Conservation (phyloP, 2,888 invertebrate genomes). For the Eristalinus aeneus region DNA sequence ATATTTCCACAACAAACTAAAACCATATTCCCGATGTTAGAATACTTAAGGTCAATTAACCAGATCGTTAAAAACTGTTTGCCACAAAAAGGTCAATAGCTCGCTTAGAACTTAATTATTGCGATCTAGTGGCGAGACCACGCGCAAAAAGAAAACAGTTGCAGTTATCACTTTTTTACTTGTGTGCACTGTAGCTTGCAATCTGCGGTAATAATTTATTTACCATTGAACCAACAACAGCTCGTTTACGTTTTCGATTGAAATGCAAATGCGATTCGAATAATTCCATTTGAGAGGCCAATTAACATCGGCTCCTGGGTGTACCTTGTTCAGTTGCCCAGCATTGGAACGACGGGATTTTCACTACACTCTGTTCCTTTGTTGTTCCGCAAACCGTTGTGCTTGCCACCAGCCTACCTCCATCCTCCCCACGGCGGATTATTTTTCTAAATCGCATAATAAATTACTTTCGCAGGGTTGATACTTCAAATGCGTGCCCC, state of each 20-base stretch:
- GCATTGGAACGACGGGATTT: too few species aligned
- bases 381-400: background rate
- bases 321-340: background rate
- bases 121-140: background rate
- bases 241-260: slow-evolving; percentile 70
- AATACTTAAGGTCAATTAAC: background rate
- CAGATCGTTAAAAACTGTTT: background rate
- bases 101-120: background rate
- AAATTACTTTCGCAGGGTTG: slow-evolving; percentile 26
- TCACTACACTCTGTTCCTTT: background rate
- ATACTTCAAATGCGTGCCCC: background rate
- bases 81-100: background rate
- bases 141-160: background rate
- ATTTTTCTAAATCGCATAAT: slow-evolving; percentile 51
- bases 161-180: background rate
- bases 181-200: slow-evolving; percentile 3
- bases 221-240: slow-evolving; percentile 64
- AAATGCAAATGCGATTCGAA: slow-evolving; percentile 70
- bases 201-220: slow-evolving; percentile 68
- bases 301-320: slow-evolving; percentile 67
- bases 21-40: too few species aligned
- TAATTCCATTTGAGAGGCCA: slow-evolving; percentile 69
- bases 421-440: slow-evolving; percentile 23
- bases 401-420: background rate
- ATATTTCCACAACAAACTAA: too few species aligned